Evolutionary conservation across 1,140 invertebrate genomes (phyloP).

Genomic region (Monomorium pharaonis): DNA sequence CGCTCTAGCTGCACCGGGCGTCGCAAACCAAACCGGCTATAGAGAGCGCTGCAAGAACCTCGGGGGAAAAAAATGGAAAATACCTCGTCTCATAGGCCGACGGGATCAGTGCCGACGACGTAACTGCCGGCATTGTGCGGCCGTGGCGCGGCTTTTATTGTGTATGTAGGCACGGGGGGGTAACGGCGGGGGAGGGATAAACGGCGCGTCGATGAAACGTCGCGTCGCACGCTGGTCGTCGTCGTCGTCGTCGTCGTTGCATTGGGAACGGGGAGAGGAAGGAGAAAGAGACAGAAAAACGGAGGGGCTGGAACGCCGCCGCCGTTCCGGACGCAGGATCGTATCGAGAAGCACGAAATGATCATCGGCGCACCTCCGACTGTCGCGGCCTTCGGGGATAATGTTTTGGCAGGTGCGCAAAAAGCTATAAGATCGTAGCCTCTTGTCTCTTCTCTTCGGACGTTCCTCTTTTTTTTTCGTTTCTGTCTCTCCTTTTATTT

Average conservation of each 20-base stretch:
- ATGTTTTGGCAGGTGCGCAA: slow-evolving; percentile 66
- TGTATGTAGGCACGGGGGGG: not conserved
- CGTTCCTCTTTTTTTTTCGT: not conserved
- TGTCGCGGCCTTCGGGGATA: slow-evolving; percentile 29
- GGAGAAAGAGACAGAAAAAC: not conserved
- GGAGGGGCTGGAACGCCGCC: slow-evolving; percentile 17
- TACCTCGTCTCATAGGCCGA: not conserved
- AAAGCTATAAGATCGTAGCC: not conserved
- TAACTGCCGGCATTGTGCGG: slow-evolving; percentile 63
- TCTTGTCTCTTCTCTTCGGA: not conserved
- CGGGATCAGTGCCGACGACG: slow-evolving; percentile 53
- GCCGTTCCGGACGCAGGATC: slow-evolving; percentile 44
- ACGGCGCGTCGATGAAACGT: slow-evolving; percentile 17
- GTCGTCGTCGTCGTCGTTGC: no score
- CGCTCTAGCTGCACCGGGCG: slow-evolving; percentile 45
- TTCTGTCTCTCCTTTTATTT: not conserved
- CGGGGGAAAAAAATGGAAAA: slow-evolving; percentile 54
- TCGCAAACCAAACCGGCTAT: slow-evolving; percentile 57
- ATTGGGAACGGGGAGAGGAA: not conserved
- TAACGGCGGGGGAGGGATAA: not conserved
- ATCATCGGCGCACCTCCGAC: slow-evolving; percentile 55
- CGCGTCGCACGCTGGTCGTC: not conserved
- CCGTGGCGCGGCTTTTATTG: slow-evolving; percentile 15
- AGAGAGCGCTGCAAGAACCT: slow-evolving; percentile 69
- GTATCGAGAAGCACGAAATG: slow-evolving; percentile 13